Evolutionary conservation across 1,140 invertebrate species (phyloP), one percentile per base, ranked within the genome.

Genomic region (Chlorops oryzae): DNA sequence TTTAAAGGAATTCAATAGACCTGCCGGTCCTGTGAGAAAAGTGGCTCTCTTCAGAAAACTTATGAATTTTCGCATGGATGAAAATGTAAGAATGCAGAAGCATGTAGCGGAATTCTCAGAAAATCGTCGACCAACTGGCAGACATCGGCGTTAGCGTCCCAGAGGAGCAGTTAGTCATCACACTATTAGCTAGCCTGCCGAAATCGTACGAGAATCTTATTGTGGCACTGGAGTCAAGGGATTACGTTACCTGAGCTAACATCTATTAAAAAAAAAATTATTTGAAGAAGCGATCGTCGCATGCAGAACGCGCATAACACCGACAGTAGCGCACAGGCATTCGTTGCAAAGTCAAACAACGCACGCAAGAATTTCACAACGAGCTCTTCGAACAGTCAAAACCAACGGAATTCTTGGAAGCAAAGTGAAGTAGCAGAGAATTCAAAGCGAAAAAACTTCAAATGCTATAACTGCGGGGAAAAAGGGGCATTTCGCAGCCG

Each of bases 31-130:
- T 2, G 41, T 44, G 38, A 21, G 45, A 2, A 47, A 50, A 34
- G 49, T 52, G 2, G 44, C 44, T 10, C 44, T 55, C 3, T 51
- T 51, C 13, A 55, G 52, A 17, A 15, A 34, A 15, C 27, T 55
- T 12, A 17, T 55, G 17, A 17, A 22, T 9, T 38, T 51, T 12
- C 18, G 32, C 20, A 42, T 47, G 43, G 21, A 23, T 24, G 47
- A 45, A 6, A 24, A 15, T 24, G 41, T 40, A 2, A 42, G 20
- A 28, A 24, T 47, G 2, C 15, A 22, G 18, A 22, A 17, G 10
- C 24, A 54, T 32, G 13, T 54, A 15, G 34, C n/a, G 7, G 32
- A 45, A 17, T 55, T 51, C 20, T 15, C 23, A 27, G 35, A 21
- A 2, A 17, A n/a, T n/a, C n/a, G 45, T 47, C 17, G 45, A 47